Evolutionary conservation across 2,797 vertebrate species (phyloP).

Genomic region (Trichosurus vulpecula): DNA sequence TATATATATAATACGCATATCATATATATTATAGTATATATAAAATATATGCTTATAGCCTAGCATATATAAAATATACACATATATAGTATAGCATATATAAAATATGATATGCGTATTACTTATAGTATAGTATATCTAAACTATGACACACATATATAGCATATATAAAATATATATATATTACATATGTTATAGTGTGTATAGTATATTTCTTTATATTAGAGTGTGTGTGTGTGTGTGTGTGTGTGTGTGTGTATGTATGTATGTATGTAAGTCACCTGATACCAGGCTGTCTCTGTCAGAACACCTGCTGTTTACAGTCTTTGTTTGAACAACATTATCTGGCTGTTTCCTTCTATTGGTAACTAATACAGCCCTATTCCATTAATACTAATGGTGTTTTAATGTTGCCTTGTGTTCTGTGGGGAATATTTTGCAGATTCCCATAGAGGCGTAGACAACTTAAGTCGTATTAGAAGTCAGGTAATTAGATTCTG

Average conservation of each 20-base stretch:
- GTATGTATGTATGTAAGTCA: not conserved
- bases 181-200: too few relatives aligned
- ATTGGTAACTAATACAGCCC: constrained; percentile 14
- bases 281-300: constrained; percentile 18
- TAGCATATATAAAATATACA: too few relatives aligned
- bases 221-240: too few relatives aligned
- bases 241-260: too few relatives aligned
- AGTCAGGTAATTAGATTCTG: constrained; percentile 53
- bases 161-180: too few relatives aligned
- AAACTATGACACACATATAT: too few relatives aligned
- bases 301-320: constrained; percentile 26
- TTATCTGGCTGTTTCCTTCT: not conserved
- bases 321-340: constrained; percentile 2
- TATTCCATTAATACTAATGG: not conserved
- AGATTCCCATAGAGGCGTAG: constrained; percentile 37
- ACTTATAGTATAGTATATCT: too few relatives aligned
- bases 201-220: too few relatives aligned
- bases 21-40: not conserved
- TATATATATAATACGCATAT: not conserved
- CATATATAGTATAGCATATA: too few relatives aligned
- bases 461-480: constrained; percentile 34
- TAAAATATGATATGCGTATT: too few relatives aligned
- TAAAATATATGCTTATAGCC: not conserved
- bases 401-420: constrained; percentile 6
- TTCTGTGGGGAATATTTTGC: constrained; percentile 48